Conservation (phyloP, 2,797 vertebrate species). For the Molothrus ater region DNA sequence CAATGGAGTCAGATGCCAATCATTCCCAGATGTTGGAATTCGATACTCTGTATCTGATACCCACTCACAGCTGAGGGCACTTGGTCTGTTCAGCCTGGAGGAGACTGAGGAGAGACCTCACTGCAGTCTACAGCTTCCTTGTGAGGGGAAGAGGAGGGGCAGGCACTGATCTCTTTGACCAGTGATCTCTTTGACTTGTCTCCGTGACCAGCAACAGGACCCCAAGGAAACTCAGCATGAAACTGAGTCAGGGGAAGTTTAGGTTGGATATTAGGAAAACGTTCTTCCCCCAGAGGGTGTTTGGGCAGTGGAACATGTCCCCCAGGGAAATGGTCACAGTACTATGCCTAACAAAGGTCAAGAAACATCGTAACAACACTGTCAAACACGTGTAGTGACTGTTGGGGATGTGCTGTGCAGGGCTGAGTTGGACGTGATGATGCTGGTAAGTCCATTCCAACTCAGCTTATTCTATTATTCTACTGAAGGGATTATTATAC, state of each 20-base stretch:
- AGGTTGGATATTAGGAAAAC: not conserved
- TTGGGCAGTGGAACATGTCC: not conserved
- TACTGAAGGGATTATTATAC: not conserved
- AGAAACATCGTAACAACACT: not conserved
- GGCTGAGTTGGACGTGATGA: too few species aligned
- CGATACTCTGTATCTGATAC: not conserved
- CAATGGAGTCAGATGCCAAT: not conserved
- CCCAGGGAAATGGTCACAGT: not conserved
- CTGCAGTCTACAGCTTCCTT: rapidly evolving
- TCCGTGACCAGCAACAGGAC: not conserved
- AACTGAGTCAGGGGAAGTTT: rapidly evolving
- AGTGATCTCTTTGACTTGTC: rapidly evolving
- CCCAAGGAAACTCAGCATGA: not conserved
- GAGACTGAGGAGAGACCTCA: not conserved
- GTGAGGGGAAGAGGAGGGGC: rapidly evolving
- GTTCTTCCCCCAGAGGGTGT: not conserved
- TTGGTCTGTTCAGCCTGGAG: not conserved
- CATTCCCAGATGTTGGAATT: not conserved
- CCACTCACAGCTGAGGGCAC: not conserved
- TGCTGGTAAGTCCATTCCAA: not conserved
- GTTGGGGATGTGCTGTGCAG: not conserved
- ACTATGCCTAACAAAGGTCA: not conserved
- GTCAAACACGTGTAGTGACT: rapidly evolving
- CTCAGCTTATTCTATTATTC: not conserved
- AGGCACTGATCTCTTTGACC: rapidly evolving